A percentile compares a stretch with the other conserved stretches of the same genome.
phyloP scores from a whole-genome alignment of 2,797 vertebrate species.

The Myotis myotis region DNA sequence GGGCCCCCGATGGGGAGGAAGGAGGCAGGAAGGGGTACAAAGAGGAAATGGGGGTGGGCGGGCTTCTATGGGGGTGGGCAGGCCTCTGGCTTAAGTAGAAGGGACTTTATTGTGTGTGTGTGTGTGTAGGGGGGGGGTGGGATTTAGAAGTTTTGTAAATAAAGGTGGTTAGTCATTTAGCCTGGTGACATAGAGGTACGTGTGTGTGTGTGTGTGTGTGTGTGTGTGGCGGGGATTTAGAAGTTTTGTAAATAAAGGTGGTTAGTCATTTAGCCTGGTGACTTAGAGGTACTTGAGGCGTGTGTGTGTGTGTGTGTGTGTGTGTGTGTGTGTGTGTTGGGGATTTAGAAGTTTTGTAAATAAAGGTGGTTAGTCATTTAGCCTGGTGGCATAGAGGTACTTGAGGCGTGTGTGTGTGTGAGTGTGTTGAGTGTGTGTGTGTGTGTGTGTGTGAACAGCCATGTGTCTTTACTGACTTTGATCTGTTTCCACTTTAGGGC shows the following conservation, averaged over 20 bases:
- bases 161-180: constrained; percentile 16
- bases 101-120: background rate
- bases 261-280: background rate
- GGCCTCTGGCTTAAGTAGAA: background rate
- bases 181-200: constrained; percentile 1
- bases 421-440: background rate
- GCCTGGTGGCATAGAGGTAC: background rate
- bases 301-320: no score
- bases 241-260: no score
- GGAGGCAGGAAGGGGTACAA: background rate
- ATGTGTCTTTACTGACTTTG: background rate
- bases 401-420: background rate
- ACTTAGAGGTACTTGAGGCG: background rate
- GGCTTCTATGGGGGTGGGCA: background rate
- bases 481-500: background rate
- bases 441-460: background rate
- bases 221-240: no score
- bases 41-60: background rate
- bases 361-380: no score
- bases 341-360: no score
- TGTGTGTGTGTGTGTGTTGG: background rate
- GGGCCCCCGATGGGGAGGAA: background rate
- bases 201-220: no score
- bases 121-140: background rate
- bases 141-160: constrained; percentile 19